These are phyloP conservation scores for Anseranas semipalmata DNA, from an alignment of 2,113 vertebrate genomes.

Conservation along the genomic window DNA sequence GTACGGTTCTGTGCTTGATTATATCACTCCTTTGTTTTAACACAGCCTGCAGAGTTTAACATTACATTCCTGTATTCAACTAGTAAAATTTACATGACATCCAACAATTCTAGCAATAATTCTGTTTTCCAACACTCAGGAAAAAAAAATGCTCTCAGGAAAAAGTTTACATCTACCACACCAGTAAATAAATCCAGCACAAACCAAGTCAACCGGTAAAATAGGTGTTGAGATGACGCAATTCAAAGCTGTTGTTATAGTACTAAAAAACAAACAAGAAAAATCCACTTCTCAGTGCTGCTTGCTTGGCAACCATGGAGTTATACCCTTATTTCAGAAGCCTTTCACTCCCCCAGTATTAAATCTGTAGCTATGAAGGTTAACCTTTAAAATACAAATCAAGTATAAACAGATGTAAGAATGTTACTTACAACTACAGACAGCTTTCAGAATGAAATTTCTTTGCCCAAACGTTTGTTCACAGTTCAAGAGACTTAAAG, in stretches of 20 bases:
- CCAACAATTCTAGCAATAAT: neutral
- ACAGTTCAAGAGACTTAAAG: neutral
- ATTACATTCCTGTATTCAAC: neutral
- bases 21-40: neutral
- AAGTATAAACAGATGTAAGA: neutral
- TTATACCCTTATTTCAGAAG: neutral
- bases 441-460: neutral
- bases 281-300: accelerated
- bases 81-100: neutral
- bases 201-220: neutral
- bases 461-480: neutral
- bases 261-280: neutral
- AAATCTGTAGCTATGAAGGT: neutral
- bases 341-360: neutral
- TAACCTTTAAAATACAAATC: neutral
- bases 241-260: neutral
- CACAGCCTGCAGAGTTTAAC: neutral
- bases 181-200: neutral
- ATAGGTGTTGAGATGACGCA: neutral
- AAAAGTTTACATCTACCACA: neutral
- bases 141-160: neutral
- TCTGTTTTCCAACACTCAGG: neutral
- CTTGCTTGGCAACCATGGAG: neutral
- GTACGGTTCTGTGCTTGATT: neutral
- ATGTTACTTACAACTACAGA: neutral